Conservation (phyloP, 2,888 invertebrate genomes). For the Yponomeuta cagnagella region DNA sequence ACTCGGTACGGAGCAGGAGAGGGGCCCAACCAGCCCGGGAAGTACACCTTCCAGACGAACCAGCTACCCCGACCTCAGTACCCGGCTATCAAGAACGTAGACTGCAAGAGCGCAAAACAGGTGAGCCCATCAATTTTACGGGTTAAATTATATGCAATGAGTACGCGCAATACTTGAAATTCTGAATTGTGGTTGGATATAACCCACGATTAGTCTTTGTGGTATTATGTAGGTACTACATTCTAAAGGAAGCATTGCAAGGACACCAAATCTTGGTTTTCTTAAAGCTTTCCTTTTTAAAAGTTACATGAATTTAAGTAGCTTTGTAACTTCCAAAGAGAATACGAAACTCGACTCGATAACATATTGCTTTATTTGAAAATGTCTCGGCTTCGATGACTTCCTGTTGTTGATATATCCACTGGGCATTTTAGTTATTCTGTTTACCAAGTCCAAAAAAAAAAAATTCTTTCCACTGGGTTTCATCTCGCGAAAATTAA, state of each 20-base stretch:
- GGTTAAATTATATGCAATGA: too few relatives aligned
- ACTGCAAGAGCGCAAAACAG: constrained; percentile 83
- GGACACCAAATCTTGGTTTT: too few relatives aligned
- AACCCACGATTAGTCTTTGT: too few relatives aligned
- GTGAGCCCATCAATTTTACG: constrained; percentile 28
- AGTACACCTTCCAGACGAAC: constrained; percentile 78
- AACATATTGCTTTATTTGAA: constrained; percentile 4
- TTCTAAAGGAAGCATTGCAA: too few relatives aligned
- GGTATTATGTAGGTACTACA: too few relatives aligned
- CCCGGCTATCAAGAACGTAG: constrained; percentile 73
- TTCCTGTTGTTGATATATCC: constrained; percentile 9
- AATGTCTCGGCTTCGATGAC: constrained; percentile 1
- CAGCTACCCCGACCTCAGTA: constrained; percentile 86
- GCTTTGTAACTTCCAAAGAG: neutral
- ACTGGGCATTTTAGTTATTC: neutral
- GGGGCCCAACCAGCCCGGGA: constrained; percentile 34
- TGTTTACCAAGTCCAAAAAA: constrained; percentile 6
- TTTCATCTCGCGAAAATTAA: neutral
- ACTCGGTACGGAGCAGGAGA: constrained; percentile 6
- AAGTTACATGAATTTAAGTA: neutral
- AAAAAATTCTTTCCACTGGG: neutral
- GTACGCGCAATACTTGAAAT: too few relatives aligned
- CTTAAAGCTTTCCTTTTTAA: too few relatives aligned
- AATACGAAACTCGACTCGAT: neutral
- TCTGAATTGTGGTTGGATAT: too few relatives aligned